Conservation (phyloP, 2,113 vertebrate species). For the Platycercus adscitus region DNA sequence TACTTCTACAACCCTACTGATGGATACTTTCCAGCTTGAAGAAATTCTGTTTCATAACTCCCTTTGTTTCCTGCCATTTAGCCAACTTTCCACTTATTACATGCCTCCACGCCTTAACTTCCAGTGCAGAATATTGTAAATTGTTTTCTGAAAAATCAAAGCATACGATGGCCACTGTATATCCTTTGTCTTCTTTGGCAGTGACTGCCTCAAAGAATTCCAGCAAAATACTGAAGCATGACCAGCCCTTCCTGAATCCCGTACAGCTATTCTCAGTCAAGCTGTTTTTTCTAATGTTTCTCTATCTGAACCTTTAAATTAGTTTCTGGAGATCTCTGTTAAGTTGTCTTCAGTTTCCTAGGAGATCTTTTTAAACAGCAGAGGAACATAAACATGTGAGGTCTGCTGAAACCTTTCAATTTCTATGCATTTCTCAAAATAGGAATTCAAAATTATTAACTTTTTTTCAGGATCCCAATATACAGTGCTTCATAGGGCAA, state of each 20-base stretch:
- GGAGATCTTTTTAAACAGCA: not conserved
- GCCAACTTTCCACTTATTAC: slow-evolving; percentile 72
- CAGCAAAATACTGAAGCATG: slow-evolving; percentile 43
- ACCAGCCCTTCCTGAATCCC: slow-evolving; percentile 52
- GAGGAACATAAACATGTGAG: not conserved
- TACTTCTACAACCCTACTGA: not conserved
- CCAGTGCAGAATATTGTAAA: slow-evolving; percentile 41
- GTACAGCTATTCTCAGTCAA: slow-evolving; percentile 31
- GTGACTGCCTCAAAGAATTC: slow-evolving; percentile 62
- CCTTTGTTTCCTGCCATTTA: slow-evolving; percentile 64
- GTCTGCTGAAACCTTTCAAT: not conserved
- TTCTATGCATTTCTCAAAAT: not conserved
- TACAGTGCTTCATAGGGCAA: not conserved
- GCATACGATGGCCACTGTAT: slow-evolving; percentile 28
- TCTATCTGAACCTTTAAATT: not conserved
- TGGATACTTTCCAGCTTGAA: slow-evolving; percentile 47
- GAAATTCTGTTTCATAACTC: slow-evolving; percentile 53
- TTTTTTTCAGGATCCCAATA: not conserved
- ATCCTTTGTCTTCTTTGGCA: slow-evolving; percentile 57
- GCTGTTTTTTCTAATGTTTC: slow-evolving; percentile 6
- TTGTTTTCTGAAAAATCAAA: slow-evolving; percentile 64
- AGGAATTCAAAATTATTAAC: not conserved
- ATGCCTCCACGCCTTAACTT: slow-evolving; percentile 58
- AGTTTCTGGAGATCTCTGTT: not conserved
- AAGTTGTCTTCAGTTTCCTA: not conserved